These are phyloP conservation scores for Marmota monax DNA, from an alignment of 2,113 vertebrate species.

Conservation along the genomic window DNA sequence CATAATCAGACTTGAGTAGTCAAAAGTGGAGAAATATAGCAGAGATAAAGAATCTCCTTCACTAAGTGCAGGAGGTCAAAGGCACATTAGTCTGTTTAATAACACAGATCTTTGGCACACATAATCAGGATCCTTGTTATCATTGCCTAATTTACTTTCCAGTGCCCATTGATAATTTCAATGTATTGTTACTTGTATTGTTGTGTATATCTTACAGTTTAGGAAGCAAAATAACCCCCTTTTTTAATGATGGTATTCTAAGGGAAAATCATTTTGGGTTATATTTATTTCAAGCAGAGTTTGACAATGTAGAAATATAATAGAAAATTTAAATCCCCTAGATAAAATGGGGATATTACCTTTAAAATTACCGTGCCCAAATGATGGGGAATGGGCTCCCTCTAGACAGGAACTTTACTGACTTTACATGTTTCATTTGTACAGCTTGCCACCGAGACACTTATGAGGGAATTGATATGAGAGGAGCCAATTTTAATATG, in stretches of 20 bases:
- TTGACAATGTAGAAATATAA: not conserved
- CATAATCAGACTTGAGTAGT: not conserved
- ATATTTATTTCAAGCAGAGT: not conserved
- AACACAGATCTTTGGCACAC: too few relatives aligned
- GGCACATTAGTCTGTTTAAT: not conserved
- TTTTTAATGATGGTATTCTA: not conserved
- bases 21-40: not conserved
- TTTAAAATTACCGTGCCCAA: not conserved
- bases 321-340: not conserved
- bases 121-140: not conserved
- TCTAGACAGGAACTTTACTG: not conserved
- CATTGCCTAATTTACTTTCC: not conserved
- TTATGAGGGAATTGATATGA: constrained; percentile 87
- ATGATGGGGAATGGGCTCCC: not conserved
- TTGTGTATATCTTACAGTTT: not conserved
- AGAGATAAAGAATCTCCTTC: not conserved
- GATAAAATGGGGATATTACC: not conserved
- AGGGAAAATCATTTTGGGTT: not conserved
- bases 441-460: constrained; percentile 86
- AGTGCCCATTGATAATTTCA: not conserved
- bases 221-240: not conserved
- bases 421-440: constrained; percentile 16
- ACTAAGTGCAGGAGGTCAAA: not conserved
- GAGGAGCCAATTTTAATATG: constrained; percentile 84
- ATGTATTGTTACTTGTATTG: not conserved